phyloP scores from a whole-genome alignment of 1,140 invertebrate genomes.

The Pristionchus pacificus region DNA sequence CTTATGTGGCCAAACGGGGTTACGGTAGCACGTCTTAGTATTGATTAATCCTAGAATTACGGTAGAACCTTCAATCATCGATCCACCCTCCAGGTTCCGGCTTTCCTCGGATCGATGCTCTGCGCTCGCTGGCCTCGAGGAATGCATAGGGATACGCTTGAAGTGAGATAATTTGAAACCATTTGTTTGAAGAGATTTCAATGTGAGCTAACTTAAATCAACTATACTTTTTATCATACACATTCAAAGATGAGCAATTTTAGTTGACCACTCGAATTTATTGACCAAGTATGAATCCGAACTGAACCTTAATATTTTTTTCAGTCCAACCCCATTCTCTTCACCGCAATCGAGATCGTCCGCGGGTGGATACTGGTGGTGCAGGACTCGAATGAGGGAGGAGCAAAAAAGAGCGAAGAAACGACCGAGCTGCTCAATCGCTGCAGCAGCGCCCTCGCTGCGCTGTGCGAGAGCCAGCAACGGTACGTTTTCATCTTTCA shows the following conservation, averaged over 20 bases:
- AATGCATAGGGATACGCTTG: neutral
- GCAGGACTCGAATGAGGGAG: neutral
- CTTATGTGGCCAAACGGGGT: too few species aligned
- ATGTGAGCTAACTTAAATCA: too few species aligned
- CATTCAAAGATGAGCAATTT: too few species aligned
- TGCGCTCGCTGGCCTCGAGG: neutral
- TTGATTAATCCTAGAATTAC: neutral
- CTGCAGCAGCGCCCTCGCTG: neutral
- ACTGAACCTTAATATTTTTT: too few species aligned
- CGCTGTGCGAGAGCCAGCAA: neutral
- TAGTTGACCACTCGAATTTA: too few species aligned
- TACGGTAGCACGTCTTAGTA: too few species aligned
- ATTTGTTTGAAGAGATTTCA: too few species aligned
- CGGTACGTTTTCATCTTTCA: neutral
- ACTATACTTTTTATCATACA: too few species aligned
- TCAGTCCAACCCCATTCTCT: neutral
- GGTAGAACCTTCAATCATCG: neutral
- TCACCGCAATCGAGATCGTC: neutral
- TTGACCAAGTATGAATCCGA: too few species aligned
- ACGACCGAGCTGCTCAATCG: neutral
- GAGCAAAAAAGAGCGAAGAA: too few species aligned
- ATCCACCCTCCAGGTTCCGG: neutral
- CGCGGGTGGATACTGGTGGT: neutral
- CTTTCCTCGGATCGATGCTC: neutral
- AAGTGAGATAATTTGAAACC: too few species aligned